Base-by-base conservation (phyloP, 2,888 invertebrate species). In the Stenurella melanura region DNA sequence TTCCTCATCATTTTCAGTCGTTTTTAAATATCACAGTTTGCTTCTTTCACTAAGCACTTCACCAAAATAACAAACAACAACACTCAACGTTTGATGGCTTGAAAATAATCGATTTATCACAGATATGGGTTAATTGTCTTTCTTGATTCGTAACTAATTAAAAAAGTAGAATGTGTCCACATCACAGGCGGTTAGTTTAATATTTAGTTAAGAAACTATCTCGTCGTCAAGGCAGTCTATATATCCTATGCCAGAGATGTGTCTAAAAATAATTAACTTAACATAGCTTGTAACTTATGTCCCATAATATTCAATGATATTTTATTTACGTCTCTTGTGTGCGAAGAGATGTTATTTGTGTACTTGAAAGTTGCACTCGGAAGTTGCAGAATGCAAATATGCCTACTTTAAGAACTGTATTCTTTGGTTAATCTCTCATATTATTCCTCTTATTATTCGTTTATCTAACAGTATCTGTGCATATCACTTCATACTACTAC, bases 251-350 rank as follows among this genome's bases (percentile, higher is more conserved):
- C 87, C 87, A 87, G 86, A 86, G 85, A 83, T 83, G 81, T 68
- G 80, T 82, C 88, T 88, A 88, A 87, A 88, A 87, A 88, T 88
- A 87, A 85, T 80, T 77, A 71, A 74, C 66, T 67, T 66, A 60
- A 71, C 60, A 42, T 60, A 60, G 60, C 54, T 26, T 72, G 60
- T 54, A 54, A 63, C 72, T 72, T 61, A 63, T 72, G 72, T 72
- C 72, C 72, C 72, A 72, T 58, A 50, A 50, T 54, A 56, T 63
- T 54, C 58, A 69, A 69, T 50, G 58, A 69, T 50, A 67, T 54
- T 54, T 67, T 67, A 21, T 66, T 66, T 66, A 66, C 21, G 66
- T 66, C 42, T 66, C 63, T 64, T 17, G 19, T 18, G 18, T 42
- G 64, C 11, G 50, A 50, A n/a, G n/a, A 50, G 15, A 50, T 2